Percentiles rank a stretch among this genome's conserved stretches.
Evolutionary conservation across 2,113 vertebrate species (phyloP).

Genomic region (Hypocryptadius cinnamomeus): DNA sequence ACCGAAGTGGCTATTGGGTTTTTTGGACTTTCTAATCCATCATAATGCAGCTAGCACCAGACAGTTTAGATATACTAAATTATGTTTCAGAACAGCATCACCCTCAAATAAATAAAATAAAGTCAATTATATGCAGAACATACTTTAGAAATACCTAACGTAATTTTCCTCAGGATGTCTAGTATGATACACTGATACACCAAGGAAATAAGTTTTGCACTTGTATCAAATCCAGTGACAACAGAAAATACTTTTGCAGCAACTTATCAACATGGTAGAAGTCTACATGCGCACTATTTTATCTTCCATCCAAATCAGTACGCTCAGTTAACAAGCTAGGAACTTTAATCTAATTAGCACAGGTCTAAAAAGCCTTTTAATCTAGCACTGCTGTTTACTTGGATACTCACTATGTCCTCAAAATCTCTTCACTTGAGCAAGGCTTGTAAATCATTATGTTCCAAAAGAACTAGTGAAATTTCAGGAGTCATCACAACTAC

Average conservation of each 20-base stretch:
- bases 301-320: background rate
- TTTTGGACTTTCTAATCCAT: background rate
- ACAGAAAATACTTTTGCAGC: constrained; percentile 9
- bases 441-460: background rate
- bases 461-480: background rate
- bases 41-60: background rate
- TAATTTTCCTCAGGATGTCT: constrained; percentile 25
- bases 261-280: background rate
- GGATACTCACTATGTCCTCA: background rate
- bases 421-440: background rate
- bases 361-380: background rate
- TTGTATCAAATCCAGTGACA: constrained; percentile 21
- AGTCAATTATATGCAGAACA: background rate
- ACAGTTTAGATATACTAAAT: background rate
- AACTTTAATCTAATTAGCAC: background rate
- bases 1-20: background rate
- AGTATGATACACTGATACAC: background rate
- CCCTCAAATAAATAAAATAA: background rate
- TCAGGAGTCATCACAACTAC: background rate
- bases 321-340: background rate
- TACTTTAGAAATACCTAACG: constrained; percentile 1
- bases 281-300: background rate
- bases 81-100: background rate
- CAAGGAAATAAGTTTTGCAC: constrained; percentile 37
- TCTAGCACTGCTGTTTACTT: background rate